These are phyloP conservation scores for Drosophila dives DNA, from an alignment of 2,888 invertebrate species.

Conservation along the genomic window DNA sequence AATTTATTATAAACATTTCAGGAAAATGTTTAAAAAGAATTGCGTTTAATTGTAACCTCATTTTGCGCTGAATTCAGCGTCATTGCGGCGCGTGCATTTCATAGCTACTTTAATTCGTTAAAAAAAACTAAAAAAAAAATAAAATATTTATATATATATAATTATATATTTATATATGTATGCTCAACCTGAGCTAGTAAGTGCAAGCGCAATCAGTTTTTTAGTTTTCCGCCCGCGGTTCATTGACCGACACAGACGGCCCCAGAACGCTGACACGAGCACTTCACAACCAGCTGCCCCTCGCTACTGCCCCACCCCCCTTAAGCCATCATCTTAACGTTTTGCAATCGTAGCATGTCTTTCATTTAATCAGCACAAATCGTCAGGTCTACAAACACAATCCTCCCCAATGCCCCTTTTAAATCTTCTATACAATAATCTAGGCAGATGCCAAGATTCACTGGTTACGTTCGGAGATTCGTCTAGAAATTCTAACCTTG, in stretches of 20 bases:
- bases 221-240: slow-evolving; percentile 63
- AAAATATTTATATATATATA: not conserved
- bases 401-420: not conserved
- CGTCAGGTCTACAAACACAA: slow-evolving; percentile 18
- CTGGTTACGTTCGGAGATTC: slow-evolving; percentile 3
- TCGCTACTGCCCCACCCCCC: not conserved
- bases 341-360: slow-evolving; percentile 53
- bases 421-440: slow-evolving; percentile 17
- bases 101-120: slow-evolving; percentile 25
- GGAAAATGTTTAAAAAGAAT: slow-evolving; percentile 25
- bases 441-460: slow-evolving; percentile 28
- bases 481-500: not conserved
- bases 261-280: slow-evolving; percentile 73
- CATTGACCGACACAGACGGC: slow-evolving; percentile 70
- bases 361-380: slow-evolving; percentile 68
- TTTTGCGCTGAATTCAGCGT: slow-evolving; percentile 53
- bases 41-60: slow-evolving; percentile 64
- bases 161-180: not conserved
- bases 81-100: slow-evolving; percentile 53
- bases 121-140: slow-evolving; percentile 23
- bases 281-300: slow-evolving; percentile 29
- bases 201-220: slow-evolving; percentile 66
- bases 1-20: slow-evolving; percentile 58
- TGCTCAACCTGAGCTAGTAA: slow-evolving; percentile 41
- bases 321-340: not conserved